phyloP scores from a whole-genome alignment of 2,888 invertebrate species.

The Stenchaetothrips biformis region DNA sequence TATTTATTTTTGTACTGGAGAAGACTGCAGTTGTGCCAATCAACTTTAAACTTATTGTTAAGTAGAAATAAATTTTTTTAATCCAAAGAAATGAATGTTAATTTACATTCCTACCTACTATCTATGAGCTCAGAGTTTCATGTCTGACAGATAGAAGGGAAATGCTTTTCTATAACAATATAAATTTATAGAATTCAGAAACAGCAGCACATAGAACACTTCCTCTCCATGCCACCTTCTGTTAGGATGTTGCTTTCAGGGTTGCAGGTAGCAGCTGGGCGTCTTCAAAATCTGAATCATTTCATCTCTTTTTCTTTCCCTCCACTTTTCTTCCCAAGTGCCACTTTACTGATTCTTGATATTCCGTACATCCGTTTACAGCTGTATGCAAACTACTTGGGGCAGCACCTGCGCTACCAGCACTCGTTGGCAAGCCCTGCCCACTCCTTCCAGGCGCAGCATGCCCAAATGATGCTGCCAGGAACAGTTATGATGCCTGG shows the following conservation, averaged over 20 bases:
- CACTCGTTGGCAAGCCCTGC: not conserved
- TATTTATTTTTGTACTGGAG: not conserved
- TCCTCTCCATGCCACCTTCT: not conserved
- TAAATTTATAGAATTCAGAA: not conserved
- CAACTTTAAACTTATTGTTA: not conserved
- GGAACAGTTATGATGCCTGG: conserved; percentile 9
- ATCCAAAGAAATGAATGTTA: not conserved
- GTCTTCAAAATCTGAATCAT: too few relatives aligned
- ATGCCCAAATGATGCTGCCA: not conserved
- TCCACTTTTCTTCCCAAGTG: not conserved
- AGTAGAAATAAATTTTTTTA: not conserved
- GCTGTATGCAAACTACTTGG: conserved; percentile 15
- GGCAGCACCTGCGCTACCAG: conserved; percentile 16
- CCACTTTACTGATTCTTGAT: not conserved
- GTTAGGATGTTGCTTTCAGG: too few relatives aligned
- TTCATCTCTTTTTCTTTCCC: too few relatives aligned
- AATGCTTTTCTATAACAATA: not conserved
- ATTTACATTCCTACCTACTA: not conserved
- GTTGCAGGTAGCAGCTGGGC: too few relatives aligned
- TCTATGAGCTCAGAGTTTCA: not conserved
- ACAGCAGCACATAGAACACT: not conserved
- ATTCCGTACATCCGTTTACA: conserved; percentile 6
- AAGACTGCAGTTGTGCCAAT: not conserved
- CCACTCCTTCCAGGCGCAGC: conserved; percentile 6
- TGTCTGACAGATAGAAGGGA: conserved; percentile 21